phyloP scores from a whole-genome alignment of 2,113 vertebrate species.

The Myiagra hebetior region DNA sequence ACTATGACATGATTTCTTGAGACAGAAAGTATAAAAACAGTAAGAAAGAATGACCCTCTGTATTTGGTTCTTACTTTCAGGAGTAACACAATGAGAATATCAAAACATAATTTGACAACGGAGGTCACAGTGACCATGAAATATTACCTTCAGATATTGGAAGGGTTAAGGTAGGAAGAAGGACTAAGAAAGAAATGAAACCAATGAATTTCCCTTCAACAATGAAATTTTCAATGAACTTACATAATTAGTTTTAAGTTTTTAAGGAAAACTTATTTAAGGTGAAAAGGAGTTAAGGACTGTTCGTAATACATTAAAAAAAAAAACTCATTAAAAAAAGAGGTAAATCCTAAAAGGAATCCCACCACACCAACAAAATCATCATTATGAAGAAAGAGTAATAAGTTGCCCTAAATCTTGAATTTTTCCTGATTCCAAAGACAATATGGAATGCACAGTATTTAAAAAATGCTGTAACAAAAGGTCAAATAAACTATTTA shows the following conservation, averaged over 20 bases:
- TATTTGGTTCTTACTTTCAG: neutral
- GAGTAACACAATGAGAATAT: neutral
- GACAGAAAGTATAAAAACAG: neutral
- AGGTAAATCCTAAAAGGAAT: neutral
- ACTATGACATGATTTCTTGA: neutral
- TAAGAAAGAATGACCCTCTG: neutral
- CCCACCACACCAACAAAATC: rapidly evolving
- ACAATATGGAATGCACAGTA: neutral
- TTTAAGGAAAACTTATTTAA: neutral
- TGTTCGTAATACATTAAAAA: neutral
- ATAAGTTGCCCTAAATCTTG: neutral
- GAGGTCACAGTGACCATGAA: neutral
- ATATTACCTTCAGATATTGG: neutral
- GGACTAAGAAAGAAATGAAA: neutral
- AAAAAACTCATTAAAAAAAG: neutral
- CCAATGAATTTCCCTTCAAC: neutral
- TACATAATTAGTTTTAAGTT: neutral
- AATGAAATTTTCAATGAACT: neutral
- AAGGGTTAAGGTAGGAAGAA: neutral
- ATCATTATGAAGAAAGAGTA: neutral
- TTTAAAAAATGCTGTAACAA: neutral
- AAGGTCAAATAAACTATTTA: neutral
- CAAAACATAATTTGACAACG: neutral
- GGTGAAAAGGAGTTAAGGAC: neutral
- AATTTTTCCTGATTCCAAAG: neutral